Percentiles rank a stretch among this genome's conserved stretches.
phyloP scores from a whole-genome alignment of 2,888 invertebrate genomes.

The Amblyjoppa fuscipennis region DNA sequence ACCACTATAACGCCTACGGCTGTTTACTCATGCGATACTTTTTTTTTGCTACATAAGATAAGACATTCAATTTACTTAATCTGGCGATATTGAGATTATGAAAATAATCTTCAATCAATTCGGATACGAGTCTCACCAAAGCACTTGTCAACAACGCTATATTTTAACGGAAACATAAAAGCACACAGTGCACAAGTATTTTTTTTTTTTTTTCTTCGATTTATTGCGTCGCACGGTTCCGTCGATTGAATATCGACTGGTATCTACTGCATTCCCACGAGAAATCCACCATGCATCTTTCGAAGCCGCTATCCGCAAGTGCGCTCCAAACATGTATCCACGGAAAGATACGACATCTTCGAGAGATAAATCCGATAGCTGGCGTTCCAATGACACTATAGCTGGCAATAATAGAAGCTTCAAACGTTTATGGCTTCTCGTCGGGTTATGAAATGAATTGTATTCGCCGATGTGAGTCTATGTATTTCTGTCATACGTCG shows the following conservation, averaged over 20 bases:
- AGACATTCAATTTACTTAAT: too few species aligned
- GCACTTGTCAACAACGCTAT: background rate
- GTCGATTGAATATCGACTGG: slow-evolving; percentile 49
- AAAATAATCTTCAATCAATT: background rate
- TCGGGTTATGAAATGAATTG: slow-evolving; percentile 14
- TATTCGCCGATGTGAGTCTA: slow-evolving; percentile 30
- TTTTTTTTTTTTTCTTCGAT: slow-evolving; percentile 33
- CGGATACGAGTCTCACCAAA: background rate
- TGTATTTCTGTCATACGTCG: slow-evolving; percentile 6
- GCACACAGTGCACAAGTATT: background rate
- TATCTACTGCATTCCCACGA: slow-evolving; percentile 28
- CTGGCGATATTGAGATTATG: background rate
- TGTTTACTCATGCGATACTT: slow-evolving; percentile 44
- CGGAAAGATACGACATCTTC: slow-evolving; percentile 75
- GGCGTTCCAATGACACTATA: slow-evolving; percentile 19
- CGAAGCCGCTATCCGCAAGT: slow-evolving; percentile 45
- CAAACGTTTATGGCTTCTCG: slow-evolving; percentile 56
- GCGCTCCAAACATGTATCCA: slow-evolving; percentile 63
- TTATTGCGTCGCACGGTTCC: slow-evolving; percentile 45
- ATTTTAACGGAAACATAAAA: slow-evolving; percentile 26
- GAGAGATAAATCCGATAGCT: slow-evolving; percentile 75
- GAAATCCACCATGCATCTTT: slow-evolving; percentile 52
- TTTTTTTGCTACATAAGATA: background rate
- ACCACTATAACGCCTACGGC: slow-evolving; percentile 20
- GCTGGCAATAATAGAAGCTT: slow-evolving; percentile 19